A percentile compares a stretch with the other conserved stretches of the same genome.
These are phyloP conservation scores for Trichechus manatus DNA, from an alignment of 2,113 vertebrate species.

Conservation along the genomic window DNA sequence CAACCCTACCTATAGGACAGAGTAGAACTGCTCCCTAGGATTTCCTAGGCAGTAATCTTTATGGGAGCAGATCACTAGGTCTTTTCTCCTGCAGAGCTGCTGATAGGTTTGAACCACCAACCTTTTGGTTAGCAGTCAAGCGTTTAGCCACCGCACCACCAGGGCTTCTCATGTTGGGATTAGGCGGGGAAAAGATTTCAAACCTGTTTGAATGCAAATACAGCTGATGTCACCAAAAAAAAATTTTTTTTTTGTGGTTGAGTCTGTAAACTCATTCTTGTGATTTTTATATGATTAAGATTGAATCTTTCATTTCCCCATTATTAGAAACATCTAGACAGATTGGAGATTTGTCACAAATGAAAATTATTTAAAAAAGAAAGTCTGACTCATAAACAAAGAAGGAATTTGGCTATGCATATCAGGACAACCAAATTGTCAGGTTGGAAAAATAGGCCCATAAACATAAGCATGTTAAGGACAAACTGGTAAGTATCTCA, in stretches of 20 bases:
- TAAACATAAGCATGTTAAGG: background rate
- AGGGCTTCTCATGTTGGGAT: background rate
- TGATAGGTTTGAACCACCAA: background rate
- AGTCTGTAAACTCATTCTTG: background rate
- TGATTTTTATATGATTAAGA: background rate
- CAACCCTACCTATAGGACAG: background rate
- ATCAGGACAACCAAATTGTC: background rate
- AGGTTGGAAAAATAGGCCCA: background rate
- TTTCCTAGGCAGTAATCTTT: background rate
- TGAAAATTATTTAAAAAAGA: constrained; percentile 23
- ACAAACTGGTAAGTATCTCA: background rate
- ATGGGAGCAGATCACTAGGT: background rate
- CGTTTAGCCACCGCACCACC: background rate
- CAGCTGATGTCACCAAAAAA: background rate
- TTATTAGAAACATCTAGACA: constrained; percentile 14
- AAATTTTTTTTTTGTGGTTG: background rate
- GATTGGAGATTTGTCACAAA: background rate
- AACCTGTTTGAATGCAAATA: constrained; percentile 32
- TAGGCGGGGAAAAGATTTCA: background rate
- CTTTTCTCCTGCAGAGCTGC: background rate
- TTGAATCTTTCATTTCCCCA: constrained; percentile 15
- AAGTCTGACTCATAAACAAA: constrained; percentile 31
- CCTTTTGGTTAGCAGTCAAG: background rate
- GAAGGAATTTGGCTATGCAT: background rate
- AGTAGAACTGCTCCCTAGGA: background rate